Conservation (phyloP, 2,113 vertebrate species). For the Talpa occidentalis region DNA sequence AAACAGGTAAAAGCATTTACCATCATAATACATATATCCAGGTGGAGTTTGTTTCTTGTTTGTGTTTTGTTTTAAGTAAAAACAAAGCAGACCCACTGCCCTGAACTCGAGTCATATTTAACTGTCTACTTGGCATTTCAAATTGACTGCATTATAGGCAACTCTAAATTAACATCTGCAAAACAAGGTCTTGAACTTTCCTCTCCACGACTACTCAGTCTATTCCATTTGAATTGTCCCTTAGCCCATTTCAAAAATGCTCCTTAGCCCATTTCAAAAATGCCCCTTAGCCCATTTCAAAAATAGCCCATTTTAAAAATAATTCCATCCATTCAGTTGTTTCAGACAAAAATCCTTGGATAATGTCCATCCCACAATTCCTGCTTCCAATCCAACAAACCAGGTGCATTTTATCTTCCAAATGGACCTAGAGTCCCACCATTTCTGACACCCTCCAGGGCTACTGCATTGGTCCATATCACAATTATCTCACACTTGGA, state of each 20-base stretch:
- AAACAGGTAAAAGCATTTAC: background rate
- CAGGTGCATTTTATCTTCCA: background rate
- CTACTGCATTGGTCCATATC: background rate
- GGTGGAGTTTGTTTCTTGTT: background rate
- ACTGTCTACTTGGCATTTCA: background rate
- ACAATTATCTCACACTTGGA: background rate
- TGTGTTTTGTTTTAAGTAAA: background rate
- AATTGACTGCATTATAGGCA: background rate
- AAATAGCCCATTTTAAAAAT: too few relatives aligned
- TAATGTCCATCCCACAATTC: background rate
- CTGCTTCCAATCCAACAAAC: background rate
- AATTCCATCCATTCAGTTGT: background rate
- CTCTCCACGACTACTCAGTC: background rate
- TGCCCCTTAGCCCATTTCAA: too few relatives aligned
- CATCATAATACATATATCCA: background rate
- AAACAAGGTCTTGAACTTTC: background rate
- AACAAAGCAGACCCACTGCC: background rate
- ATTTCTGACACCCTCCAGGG: background rate
- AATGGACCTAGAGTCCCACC: background rate
- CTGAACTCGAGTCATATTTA: background rate
- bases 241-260: background rate
- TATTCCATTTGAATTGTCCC: background rate
- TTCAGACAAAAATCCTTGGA: background rate
- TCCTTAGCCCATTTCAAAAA: too few relatives aligned
- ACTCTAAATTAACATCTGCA: slow-evolving; percentile 9